These are phyloP conservation scores for Harpagoxenus sublaevis DNA, from an alignment of 2,888 invertebrate species.

Conservation along the genomic window DNA sequence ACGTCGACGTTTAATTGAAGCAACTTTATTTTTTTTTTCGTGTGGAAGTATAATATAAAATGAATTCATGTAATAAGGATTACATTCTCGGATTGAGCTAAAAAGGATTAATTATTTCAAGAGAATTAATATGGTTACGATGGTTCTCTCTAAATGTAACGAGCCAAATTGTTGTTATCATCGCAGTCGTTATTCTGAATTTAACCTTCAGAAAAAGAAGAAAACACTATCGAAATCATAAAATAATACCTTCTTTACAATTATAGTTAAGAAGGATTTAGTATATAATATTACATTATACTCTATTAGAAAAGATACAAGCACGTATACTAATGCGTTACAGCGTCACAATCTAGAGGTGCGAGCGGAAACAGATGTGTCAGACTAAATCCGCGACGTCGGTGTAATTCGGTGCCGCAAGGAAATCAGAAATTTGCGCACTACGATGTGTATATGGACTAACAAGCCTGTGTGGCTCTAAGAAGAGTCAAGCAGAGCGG, in stretches of 20 bases:
- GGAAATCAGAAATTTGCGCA: slow-evolving; percentile 13
- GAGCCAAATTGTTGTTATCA: neutral
- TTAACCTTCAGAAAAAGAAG: neutral
- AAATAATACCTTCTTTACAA: neutral
- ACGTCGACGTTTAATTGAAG: no score
- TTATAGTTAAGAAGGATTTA: neutral
- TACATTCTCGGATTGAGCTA: neutral
- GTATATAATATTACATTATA: neutral
- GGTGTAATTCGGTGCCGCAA: neutral
- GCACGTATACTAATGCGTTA: neutral
- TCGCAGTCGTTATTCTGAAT: neutral
- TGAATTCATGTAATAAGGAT: neutral
- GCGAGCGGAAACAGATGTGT: neutral
- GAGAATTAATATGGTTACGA: neutral
- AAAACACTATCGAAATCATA: neutral
- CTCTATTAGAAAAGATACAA: neutral
- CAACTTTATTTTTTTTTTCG: no score
- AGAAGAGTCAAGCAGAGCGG: slow-evolving; percentile 17
- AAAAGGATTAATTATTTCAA: neutral
- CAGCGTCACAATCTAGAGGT: neutral
- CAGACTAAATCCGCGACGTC: neutral
- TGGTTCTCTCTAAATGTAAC: neutral
- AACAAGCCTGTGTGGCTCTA: neutral
- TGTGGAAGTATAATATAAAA: neutral
- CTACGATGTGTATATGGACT: neutral